Base-by-base conservation (phyloP, 2,113 vertebrate genomes). In the Ariopsis seemanni region DNA sequence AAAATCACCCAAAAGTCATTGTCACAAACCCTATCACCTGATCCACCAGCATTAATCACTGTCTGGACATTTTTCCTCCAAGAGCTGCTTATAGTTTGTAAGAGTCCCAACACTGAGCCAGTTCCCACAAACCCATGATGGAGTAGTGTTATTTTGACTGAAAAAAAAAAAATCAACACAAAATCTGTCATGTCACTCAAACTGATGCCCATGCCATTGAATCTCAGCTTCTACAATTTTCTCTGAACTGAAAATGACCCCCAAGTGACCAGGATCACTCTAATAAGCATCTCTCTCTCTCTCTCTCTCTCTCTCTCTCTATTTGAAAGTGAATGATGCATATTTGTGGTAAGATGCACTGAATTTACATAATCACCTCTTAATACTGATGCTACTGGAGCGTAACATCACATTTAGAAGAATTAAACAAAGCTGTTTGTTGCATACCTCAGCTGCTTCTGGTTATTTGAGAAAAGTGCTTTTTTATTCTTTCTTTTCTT, bases 381-480 rank as follows among this genome's bases (percentile, higher is more conserved):
- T 89, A 87, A 78, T 67, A 67, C 18, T 27, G 78, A 86, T 80
- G 60, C 74, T 84, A 84, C 69, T 82, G 84, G 42, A 87, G 74
- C 75, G 12, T 65, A 20, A 87, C 84, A 77, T 77, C 55, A 69
- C 50, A 87, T 87, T 89, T 87, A 82, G 30, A 83, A 27, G 34
- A 65, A 89, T 84, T 86, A 86, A 55, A 87, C 78, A 58, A 69
- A 75, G 74, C 88, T 50, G 52, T 20, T 84, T 58, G 85, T 58
- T 55, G 86, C 82, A 78, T 87, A 78, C 82, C n/a, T 84, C 82
- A 87, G 77, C 85, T 81, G 88, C 83, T 87, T 87, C 86, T 83
- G 86, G 55, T 89, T 89, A 89, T 58, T 80, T 18, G n/a, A 30
- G 17, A 34, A 87, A 74, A 14, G n/a, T 77, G 34, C 9, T 34